Percentiles rank a stretch among this genome's conserved stretches.
These are phyloP conservation scores for Micrastur ruficollis DNA, from an alignment of 2,797 vertebrate species.

Conservation along the genomic window DNA sequence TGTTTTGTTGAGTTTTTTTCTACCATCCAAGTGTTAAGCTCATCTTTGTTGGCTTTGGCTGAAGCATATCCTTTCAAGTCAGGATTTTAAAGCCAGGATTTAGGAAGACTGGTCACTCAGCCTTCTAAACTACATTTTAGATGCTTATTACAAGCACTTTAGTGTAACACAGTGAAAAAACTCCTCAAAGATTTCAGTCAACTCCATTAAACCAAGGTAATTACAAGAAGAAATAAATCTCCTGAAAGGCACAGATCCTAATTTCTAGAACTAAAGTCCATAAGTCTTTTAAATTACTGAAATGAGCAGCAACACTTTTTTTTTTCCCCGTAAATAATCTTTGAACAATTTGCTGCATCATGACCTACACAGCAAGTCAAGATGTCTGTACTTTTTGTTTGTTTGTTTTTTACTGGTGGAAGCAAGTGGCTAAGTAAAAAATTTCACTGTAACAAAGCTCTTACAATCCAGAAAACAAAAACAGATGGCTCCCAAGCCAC, in stretches of 20 bases:
- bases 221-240: not conserved
- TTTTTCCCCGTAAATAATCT: not conserved
- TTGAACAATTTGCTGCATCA: not conserved
- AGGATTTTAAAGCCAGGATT: not conserved
- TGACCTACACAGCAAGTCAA: not conserved
- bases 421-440: not conserved
- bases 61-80: not conserved
- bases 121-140: not conserved
- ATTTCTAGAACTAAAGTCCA: not conserved
- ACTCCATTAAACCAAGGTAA: not conserved
- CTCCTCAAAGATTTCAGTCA: not conserved
- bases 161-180: not conserved
- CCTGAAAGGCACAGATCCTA: not conserved
- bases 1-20: not conserved
- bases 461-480: not conserved
- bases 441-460: not conserved
- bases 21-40: not conserved
- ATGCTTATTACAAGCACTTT: not conserved
- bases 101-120: not conserved
- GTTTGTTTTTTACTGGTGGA: not conserved
- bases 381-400: not conserved
- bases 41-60: not conserved
- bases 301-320: not conserved
- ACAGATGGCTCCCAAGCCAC: not conserved
- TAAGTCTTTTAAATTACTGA: not conserved